These are phyloP conservation scores for Narcine bancroftii DNA, from an alignment of 2,113 vertebrate genomes.

Conservation along the genomic window DNA sequence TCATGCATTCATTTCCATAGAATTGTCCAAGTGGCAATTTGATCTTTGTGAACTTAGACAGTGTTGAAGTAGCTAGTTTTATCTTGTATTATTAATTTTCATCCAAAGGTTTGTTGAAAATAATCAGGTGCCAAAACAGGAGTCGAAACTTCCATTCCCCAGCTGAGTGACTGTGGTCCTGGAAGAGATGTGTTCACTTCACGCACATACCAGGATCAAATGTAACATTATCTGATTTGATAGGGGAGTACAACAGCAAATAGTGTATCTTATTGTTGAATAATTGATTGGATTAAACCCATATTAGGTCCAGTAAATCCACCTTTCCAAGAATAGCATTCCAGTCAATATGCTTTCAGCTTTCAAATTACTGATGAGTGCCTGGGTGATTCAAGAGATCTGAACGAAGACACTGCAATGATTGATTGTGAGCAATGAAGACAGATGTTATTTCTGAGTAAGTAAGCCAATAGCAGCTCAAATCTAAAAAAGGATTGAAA, in stretches of 20 bases:
- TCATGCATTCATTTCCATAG: background rate
- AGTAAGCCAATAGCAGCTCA: background rate
- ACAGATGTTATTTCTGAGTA: background rate
- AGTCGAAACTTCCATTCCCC: background rate
- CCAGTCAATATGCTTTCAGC: background rate
- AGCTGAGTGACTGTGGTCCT: background rate
- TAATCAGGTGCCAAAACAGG: background rate
- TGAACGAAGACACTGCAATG: background rate
- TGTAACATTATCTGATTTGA: background rate
- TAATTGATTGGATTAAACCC: background rate
- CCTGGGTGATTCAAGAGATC: no score
- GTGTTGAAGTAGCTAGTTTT: background rate
- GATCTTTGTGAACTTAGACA: background rate
- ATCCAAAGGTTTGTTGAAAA: background rate
- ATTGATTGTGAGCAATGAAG: background rate
- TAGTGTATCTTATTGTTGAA: background rate
- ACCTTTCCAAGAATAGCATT: background rate
- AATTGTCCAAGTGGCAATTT: background rate
- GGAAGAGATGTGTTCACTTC: background rate
- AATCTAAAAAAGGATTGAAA: background rate
- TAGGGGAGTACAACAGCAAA: background rate
- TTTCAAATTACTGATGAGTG: no score
- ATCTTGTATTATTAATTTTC: background rate
- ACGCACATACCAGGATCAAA: background rate
- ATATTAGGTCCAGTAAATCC: background rate